These are phyloP conservation scores for Ethmia dodecea DNA, from an alignment of 2,888 invertebrate species.

Conservation along the genomic window DNA sequence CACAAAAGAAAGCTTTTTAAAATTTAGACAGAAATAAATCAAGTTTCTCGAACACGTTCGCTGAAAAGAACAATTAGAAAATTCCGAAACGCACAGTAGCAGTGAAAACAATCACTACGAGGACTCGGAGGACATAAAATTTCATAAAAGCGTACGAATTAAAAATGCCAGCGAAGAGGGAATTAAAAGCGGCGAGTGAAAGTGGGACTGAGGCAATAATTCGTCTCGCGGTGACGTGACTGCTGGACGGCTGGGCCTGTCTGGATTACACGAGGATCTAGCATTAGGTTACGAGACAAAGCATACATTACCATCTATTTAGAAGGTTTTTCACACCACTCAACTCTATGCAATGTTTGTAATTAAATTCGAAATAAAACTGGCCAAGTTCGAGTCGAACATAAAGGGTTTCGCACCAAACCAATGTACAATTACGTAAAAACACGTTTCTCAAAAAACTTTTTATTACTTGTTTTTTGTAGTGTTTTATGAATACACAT, in stretches of 20 bases:
- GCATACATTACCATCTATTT: no score
- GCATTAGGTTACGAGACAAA: no score
- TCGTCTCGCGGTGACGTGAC: conserved; percentile 54
- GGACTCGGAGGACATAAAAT: conserved; percentile 52
- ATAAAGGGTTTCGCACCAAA: no score
- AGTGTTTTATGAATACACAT: no score
- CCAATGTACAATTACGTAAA: no score
- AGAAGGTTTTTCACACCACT: no score
- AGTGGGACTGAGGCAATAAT: conserved; percentile 70
- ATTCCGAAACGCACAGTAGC: conserved; percentile 32
- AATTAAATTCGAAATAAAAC: no score
- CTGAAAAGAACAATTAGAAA: conserved; percentile 40
- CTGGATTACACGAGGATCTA: no score
- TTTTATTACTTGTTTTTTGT: no score
- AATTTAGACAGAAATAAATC: not conserved
- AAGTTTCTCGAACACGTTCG: conserved; percentile 11
- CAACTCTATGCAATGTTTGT: no score
- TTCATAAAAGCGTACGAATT: conserved; percentile 65
- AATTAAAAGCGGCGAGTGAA: conserved; percentile 64
- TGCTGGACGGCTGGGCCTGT: conserved; percentile 43
- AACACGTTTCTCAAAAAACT: no score
- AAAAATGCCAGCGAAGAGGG: conserved; percentile 61
- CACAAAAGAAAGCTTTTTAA: not conserved
- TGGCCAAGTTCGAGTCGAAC: no score
- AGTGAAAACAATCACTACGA: conserved; percentile 42